phyloP scores from a whole-genome alignment of 2,888 invertebrate genomes.

The Luffia ferchaultella region DNA sequence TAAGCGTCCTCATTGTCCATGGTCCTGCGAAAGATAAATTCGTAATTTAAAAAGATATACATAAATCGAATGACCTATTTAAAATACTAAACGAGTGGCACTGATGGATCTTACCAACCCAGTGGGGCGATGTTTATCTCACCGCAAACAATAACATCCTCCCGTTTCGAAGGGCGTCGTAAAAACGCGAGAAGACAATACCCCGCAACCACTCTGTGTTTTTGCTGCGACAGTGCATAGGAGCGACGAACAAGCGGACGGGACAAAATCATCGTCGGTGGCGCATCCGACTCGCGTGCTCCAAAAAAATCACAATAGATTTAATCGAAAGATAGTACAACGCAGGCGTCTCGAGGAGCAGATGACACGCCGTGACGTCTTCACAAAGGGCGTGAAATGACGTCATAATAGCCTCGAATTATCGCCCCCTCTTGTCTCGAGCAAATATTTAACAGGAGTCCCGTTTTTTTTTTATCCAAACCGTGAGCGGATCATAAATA shows the following conservation, averaged over 20 bases:
- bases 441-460: constrained; percentile 57
- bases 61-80: neutral
- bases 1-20: too few relatives aligned
- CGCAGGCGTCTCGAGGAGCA: constrained; percentile 63
- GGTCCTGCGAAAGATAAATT: too few relatives aligned
- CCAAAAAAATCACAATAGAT: constrained; percentile 64
- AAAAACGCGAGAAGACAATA: constrained; percentile 60
- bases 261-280: constrained; percentile 63
- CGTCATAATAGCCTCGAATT: constrained; percentile 67
- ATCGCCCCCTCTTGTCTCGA: constrained; percentile 65
- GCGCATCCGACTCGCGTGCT: constrained; percentile 55
- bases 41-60: too few relatives aligned
- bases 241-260: constrained; percentile 44
- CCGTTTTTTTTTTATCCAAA: neutral
- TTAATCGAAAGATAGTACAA: constrained; percentile 58
- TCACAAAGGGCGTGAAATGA: constrained; percentile 65
- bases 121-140: constrained; percentile 63
- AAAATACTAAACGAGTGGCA: neutral
- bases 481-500: constrained; percentile 47
- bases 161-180: constrained; percentile 57
- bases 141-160: constrained; percentile 64
- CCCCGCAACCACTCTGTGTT: constrained; percentile 11
- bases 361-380: constrained; percentile 63
- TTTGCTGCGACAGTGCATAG: neutral
- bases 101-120: constrained; percentile 60